Evolutionary conservation across 2,888 invertebrate genomes (phyloP), one percentile per base, ranked within the genome.

Genomic region (Cinara cedri): DNA sequence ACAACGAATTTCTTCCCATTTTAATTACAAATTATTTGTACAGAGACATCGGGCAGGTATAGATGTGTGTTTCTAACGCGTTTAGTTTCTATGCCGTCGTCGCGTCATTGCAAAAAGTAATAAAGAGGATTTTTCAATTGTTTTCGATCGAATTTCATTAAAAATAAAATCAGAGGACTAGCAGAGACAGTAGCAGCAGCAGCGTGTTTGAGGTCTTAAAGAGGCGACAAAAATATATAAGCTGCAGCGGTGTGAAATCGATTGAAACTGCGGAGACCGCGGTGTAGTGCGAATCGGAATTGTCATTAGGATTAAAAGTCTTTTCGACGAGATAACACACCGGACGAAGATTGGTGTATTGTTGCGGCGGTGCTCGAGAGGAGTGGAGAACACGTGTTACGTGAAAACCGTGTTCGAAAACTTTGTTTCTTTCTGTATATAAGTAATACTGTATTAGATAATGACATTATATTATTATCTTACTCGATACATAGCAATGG

Each of bases 21-120:
- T 74, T 63, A 74, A 74, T 63, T 72, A 62, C 21, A 62, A 51
- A 51, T 44, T 74, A 54, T 54, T 72, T 62, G 49, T 19, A 62
- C 62, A 62, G 16, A 19, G 62, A 62, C 9, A 10, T n/a, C 1
- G 11, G 0, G 16, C 9, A 3, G 44, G 13, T 63, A 13, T 54
- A 9, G 4, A 16, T 51, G 51, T 51, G 51, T 51, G 51, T 11
- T n/a, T 34, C 6, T 8, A 24, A 57, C 19, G 42, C 13, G 44
- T 16, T 14, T 44, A 19, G 3, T 51, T 3, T 26, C 11, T n/a
- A 26, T 51, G 11, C 21, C 34, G 3, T 4, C 34, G 6, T 6
- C 34, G 34, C 34, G 34, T 34, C 6, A n/a, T 44, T 60, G 10
- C 9, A 19, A 46, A n/a, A 42, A 44, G 44, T 46, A 71, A n/a